Evolutionary conservation across 2,888 invertebrate genomes (phyloP), one percentile per base, ranked within the genome.

Genomic region (Ceraclea dissimilis): DNA sequence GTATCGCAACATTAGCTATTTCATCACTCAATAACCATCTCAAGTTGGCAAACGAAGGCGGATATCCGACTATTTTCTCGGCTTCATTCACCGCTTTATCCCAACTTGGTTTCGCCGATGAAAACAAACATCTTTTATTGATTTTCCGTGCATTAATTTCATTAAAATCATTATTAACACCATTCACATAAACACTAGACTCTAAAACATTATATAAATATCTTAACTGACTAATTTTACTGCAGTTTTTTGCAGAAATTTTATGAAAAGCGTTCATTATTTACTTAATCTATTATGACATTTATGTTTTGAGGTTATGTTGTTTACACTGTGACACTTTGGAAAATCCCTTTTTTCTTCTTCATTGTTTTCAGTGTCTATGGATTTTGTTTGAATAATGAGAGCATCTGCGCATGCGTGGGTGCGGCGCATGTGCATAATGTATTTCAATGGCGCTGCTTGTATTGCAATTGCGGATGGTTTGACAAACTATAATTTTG

Each of bases 1-100:
- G 76, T 73, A 76, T 71, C 44, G 78, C 78, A 65, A 79, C 70
- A 74, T 81, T 81, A 58, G 79, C 80, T 66, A 82, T 80, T 75
- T 81, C 82, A 67, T 82, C 81, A 68, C 79, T 80, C 63, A 81
- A 74, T 65, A 81, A 70, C 81, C 82, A 82, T 70, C 80, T 72
- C 65, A 80, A 71, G 67, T 78, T 79, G 75, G 78, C 78, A 65
- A 79, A 80, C 60, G 80, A 80, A 68, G 81, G 80, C 62, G 81
- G 81, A 71, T 81, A 74, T 64, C 78, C 76, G 53, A 77, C 78
- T 62, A 78, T 73, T 63, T 76, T 76, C 60, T 78, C 78, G 44
- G 78, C 78, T 67, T 77, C 76, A 64, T 71, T 72, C 39, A 76
- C 74, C 65, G 75, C 69, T 69, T 74, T 74, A 65, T 72, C 69